These are phyloP conservation scores for Trachelus tabidus DNA, from an alignment of 2,888 invertebrate species.

Conservation along the genomic window DNA sequence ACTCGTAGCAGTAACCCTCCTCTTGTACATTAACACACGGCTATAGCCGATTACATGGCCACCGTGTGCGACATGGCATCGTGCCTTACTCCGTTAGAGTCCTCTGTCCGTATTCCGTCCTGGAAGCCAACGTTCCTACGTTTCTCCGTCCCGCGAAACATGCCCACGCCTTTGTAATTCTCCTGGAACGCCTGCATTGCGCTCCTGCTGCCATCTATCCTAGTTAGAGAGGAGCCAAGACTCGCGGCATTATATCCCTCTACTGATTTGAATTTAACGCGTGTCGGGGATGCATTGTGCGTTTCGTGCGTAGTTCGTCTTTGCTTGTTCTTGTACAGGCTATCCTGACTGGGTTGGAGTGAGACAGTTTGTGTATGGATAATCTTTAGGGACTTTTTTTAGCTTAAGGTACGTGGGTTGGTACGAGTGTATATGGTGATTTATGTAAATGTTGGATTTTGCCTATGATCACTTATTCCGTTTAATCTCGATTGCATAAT, in stretches of 20 bases:
- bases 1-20: neutral
- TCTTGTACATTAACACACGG: neutral
- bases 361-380: neutral
- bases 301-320: constrained; percentile 24
- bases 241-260: constrained; percentile 43
- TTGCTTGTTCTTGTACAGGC: too few relatives aligned
- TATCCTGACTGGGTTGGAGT: too few relatives aligned
- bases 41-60: neutral
- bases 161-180: constrained; percentile 26
- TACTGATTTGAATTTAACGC: constrained; percentile 58
- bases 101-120: neutral
- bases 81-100: neutral
- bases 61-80: neutral
- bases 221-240: constrained; percentile 37
- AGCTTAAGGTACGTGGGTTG: neutral
- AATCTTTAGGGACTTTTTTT: neutral
- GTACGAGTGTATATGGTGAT: neutral
- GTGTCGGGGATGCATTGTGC: constrained; percentile 46
- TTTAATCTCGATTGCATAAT: neutral
- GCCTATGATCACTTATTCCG: neutral
- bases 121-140: neutral
- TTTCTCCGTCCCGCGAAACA: neutral
- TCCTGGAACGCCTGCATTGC: constrained; percentile 9
- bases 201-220: constrained; percentile 37
- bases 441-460: neutral